Percentiles rank a stretch among this genome's conserved stretches.
These are phyloP conservation scores for Arnoldichthys spilopterus DNA, from an alignment of 2,797 vertebrate genomes.

Conservation along the genomic window DNA sequence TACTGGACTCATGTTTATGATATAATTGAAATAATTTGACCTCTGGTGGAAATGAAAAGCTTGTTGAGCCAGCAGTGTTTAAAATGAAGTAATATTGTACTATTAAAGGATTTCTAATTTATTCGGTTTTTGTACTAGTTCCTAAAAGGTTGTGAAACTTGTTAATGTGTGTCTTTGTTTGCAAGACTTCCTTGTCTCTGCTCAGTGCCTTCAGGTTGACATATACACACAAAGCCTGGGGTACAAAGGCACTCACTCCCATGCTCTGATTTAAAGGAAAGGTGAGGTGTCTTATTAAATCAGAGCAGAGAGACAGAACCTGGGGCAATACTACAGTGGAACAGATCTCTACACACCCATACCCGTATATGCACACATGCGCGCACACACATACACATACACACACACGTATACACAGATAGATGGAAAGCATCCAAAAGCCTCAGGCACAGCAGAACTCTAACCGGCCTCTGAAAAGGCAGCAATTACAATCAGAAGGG, in stretches of 20 bases:
- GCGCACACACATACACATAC: slow-evolving; percentile 13
- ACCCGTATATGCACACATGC: slow-evolving; percentile 8
- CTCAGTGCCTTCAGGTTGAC: neutral
- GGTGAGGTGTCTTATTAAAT: slow-evolving; percentile 38
- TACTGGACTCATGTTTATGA: slow-evolving; percentile 24
- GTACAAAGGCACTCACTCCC: neutral
- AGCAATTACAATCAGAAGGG: slow-evolving; percentile 51
- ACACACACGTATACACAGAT: slow-evolving; percentile 33
- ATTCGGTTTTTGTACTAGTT: slow-evolving; percentile 42
- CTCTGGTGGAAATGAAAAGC: slow-evolving; percentile 52
- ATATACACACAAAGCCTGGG: slow-evolving; percentile 2
- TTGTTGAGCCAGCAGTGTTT: slow-evolving; percentile 63
- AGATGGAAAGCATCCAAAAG: slow-evolving; percentile 40
- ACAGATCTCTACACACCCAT: slow-evolving; percentile 15
- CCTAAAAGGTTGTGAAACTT: slow-evolving; percentile 8
- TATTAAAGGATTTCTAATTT: slow-evolving; percentile 66
- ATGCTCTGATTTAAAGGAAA: neutral
- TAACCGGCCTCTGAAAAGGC: slow-evolving; percentile 40
- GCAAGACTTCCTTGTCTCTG: neutral
- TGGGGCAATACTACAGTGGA: slow-evolving; percentile 16
- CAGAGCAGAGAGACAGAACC: slow-evolving; percentile 6
- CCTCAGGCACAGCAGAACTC: slow-evolving; percentile 13
- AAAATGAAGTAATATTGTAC: slow-evolving; percentile 66
- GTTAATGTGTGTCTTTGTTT: slow-evolving; percentile 15
- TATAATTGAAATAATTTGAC: slow-evolving; percentile 1